Conservation (phyloP, 2,113 vertebrate species). For the Mustela nigripes region DNA sequence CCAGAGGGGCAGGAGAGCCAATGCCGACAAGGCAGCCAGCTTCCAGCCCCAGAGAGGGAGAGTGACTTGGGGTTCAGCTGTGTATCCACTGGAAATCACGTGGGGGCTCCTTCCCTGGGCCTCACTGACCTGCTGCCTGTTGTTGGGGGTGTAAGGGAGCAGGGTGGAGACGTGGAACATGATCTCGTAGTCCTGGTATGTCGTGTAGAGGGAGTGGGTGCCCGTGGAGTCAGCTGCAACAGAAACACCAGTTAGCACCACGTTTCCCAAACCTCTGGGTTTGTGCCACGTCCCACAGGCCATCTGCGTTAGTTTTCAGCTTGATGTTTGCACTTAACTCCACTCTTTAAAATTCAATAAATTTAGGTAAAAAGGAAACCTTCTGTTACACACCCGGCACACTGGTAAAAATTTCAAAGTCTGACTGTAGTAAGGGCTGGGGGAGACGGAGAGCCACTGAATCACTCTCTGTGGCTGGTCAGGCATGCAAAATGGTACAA, state of each 20-base stretch:
- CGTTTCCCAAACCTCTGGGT: conserved; percentile 38
- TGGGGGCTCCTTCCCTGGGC: neutral
- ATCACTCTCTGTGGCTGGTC: neutral
- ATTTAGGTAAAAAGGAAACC: conserved; percentile 55
- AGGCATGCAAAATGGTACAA: neutral
- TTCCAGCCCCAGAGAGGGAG: rapidly evolving
- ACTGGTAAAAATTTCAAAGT: neutral
- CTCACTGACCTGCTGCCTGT: conserved; percentile 93
- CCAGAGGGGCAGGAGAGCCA: neutral
- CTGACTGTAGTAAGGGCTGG: neutral
- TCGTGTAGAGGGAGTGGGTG: conserved; percentile 96
- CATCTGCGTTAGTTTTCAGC: conserved; percentile 58
- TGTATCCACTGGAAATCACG: neutral
- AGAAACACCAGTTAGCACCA: conserved; percentile 69
- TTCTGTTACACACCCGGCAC: neutral
- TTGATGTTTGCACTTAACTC: conserved; percentile 57
- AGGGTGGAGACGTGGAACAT: conserved; percentile 99
- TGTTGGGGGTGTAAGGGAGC: conserved; percentile 97
- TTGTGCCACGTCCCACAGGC: conserved; percentile 46
- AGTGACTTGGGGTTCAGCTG: neutral
- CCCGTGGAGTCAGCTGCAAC: conserved; percentile 95
- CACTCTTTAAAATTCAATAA: conserved; percentile 58
- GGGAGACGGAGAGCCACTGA: neutral
- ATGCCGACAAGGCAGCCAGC: rapidly evolving
- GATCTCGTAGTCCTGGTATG: conserved; percentile 96